phyloP scores from a whole-genome alignment of 2,797 vertebrate genomes.

The Artibeus lituratus region DNA sequence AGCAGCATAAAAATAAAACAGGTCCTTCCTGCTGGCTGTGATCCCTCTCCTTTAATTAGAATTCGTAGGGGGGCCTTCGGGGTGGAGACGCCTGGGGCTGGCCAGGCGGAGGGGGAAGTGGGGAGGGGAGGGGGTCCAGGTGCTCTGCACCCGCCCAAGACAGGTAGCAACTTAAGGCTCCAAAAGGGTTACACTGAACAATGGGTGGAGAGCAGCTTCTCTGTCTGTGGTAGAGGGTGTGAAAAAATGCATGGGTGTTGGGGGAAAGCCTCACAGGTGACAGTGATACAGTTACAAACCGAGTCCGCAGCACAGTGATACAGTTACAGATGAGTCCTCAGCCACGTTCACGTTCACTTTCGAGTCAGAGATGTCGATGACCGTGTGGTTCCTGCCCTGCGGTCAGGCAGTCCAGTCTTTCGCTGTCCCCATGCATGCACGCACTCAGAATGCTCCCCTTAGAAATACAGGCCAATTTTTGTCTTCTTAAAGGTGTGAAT shows the following conservation, averaged over 20 bases:
- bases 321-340: not conserved
- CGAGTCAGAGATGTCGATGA: constrained; percentile 8
- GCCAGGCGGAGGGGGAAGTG: not conserved
- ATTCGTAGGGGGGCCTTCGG: constrained; percentile 49
- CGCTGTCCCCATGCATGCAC: not conserved
- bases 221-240: not conserved
- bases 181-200: not conserved
- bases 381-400: not conserved
- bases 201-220: not conserved
- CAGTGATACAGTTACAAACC: not conserved
- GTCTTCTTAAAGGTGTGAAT: constrained; percentile 32
- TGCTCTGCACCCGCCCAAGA: rapidly evolving
- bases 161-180: not conserved
- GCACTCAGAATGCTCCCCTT: not conserved
- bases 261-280: not conserved
- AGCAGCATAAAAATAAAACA: constrained; percentile 67
- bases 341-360: constrained; percentile 56
- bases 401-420: not conserved
- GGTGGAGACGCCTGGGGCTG: not conserved
- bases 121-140: rapidly evolving
- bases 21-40: constrained; percentile 45
- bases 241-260: not conserved
- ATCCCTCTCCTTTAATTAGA: constrained; percentile 57
- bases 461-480: not conserved
- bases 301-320: not conserved